These are phyloP conservation scores for Gasterosteus aculeatus DNA, from an alignment of 2,113 vertebrate species.

Conservation along the genomic window DNA sequence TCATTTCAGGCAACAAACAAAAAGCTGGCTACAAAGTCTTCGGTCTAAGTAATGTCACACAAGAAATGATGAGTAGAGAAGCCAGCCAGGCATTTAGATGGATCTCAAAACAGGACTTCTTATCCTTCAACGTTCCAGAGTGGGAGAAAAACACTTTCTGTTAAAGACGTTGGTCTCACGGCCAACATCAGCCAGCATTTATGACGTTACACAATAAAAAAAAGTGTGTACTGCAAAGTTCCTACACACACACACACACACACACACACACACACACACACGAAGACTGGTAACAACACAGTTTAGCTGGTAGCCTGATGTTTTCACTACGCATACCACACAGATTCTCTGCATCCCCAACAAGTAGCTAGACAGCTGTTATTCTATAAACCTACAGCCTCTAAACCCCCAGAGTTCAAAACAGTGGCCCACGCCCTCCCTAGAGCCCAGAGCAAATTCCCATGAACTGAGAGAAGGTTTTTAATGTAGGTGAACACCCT, in stretches of 20 bases:
- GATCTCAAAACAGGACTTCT: slow-evolving; percentile 1
- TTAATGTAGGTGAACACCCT: slow-evolving; percentile 47
- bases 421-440: slow-evolving; percentile 81
- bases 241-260: background rate
- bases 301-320: background rate
- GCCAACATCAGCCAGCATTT: background rate
- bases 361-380: slow-evolving; percentile 76
- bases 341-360: slow-evolving; percentile 67
- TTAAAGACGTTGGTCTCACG: background rate
- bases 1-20: slow-evolving; percentile 1
- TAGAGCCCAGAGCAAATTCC: slow-evolving; percentile 79
- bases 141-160: background rate
- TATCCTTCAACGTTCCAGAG: background rate
- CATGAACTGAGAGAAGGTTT: slow-evolving; percentile 74
- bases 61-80: background rate
- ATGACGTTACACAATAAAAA: slow-evolving; percentile 3
- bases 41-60: too few relatives aligned
- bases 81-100: background rate
- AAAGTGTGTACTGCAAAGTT: background rate
- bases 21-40: background rate
- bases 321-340: slow-evolving; percentile 41
- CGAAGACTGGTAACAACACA: background rate
- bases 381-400: slow-evolving; percentile 75
- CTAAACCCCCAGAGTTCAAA: slow-evolving; percentile 67
- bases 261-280: too few relatives aligned